Evolutionary conservation across 2,797 vertebrate species (phyloP), one percentile per base, ranked within the genome.

Genomic region (Sebastes miniatus): DNA sequence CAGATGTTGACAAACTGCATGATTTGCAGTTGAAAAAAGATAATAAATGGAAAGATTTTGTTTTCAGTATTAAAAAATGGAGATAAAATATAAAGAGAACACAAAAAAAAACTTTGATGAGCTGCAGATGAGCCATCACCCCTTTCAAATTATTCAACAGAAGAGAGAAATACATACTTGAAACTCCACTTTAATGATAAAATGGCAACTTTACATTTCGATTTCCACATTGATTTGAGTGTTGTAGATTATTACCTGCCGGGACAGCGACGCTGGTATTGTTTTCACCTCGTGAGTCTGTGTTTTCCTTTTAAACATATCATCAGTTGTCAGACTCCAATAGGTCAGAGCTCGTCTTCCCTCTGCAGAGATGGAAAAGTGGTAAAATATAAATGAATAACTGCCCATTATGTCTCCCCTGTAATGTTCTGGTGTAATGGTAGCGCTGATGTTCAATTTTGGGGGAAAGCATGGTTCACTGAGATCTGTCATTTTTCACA

Each of bases 371-470:
- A 9, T 2, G 27, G 18, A 67, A 25, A 47, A 65, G 27, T 36
- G 5, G 25, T 79, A 18, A 71, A 65, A 82, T 82, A 73, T 81
- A 52, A 63, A 74, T 71, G 66, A 80, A 43, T 52, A 20, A 29
- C 54, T 58, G 58, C 22, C 22, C 7, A 2, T 69, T 29, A 16
- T 52, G 57, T 36, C 56, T 62, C 36, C 13, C 7, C 10, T 52
- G 52, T 43, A 32, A 57, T 57, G 24, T 62, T 76, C 11, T 14
- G 16, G 10, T 76, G 52, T 76, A 58, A 59, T 50, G 7, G 27
- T 3, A 36, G 64, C 58, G 27, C 20, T 69, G 29, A 9, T 10
- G 16, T n/a, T 80, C 36, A 47, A 73, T 68, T 76, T 56, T 18
- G 4, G 47, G 66, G 10, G 6, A 68, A 72, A 24, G 63, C 6